Conservation (phyloP, 2,888 invertebrate species). For the Eurytoma californica region DNA sequence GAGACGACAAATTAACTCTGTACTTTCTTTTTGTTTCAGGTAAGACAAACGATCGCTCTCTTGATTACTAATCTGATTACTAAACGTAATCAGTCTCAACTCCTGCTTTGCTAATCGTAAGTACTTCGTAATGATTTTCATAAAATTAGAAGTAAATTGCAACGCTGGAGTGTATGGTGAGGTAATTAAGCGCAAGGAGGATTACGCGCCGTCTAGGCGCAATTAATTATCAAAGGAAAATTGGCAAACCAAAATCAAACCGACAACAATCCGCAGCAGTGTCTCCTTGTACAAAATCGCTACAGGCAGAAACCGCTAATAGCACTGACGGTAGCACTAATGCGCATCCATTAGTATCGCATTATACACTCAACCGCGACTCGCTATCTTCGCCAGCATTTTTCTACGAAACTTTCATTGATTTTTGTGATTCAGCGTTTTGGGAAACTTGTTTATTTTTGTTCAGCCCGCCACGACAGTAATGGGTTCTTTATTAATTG, state of each 20-base stretch:
- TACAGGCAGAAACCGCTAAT: conserved; percentile 2
- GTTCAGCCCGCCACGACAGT: too few relatives aligned
- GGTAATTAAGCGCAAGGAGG: too few relatives aligned
- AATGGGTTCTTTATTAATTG: too few relatives aligned
- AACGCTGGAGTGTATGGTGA: too few relatives aligned
- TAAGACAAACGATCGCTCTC: not conserved
- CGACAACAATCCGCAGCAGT: not conserved
- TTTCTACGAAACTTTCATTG: not conserved
- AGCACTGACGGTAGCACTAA: conserved; percentile 35
- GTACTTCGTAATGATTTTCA: not conserved
- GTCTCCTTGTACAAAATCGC: conserved; percentile 11
- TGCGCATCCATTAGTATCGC: conserved; percentile 53
- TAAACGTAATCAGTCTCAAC: not conserved
- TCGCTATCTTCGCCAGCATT: conserved; percentile 2
- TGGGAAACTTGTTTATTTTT: not conserved
- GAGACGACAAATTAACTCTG: too few relatives aligned
- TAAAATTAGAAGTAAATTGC: not conserved
- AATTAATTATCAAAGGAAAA: conserved; percentile 10
- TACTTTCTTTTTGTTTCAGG: conserved; percentile 27
- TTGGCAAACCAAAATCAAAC: not conserved
- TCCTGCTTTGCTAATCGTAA: not conserved
- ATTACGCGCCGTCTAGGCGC: too few relatives aligned
- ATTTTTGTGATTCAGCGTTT: not conserved
- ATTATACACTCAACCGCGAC: conserved; percentile 39
- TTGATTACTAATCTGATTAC: not conserved